Percentiles rank a stretch among this genome's conserved stretches.
phyloP scores from a whole-genome alignment of 2,113 vertebrate genomes.

The Carollia perspicillata region DNA sequence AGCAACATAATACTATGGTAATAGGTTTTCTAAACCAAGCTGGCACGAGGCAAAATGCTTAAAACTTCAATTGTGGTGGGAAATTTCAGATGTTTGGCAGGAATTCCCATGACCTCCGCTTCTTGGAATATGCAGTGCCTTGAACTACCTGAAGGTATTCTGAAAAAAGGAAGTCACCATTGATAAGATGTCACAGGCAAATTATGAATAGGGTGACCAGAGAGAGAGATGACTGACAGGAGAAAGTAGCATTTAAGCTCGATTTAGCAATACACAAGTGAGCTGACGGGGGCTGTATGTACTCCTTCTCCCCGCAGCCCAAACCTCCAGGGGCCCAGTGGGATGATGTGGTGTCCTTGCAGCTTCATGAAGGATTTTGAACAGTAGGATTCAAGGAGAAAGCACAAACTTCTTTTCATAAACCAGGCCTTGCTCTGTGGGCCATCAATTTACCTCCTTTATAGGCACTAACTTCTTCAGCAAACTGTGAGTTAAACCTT shows the following conservation, averaged over 20 bases:
- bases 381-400: neutral
- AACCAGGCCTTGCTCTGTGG: neutral
- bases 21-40: neutral
- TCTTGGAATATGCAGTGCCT: neutral
- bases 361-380: neutral
- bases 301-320: fast-evolving
- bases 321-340: neutral
- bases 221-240: neutral
- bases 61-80: neutral
- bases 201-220: neutral
- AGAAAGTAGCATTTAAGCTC: neutral
- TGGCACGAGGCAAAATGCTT: neutral
- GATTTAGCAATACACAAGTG: neutral
- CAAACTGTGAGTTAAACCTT: neutral
- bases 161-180: neutral
- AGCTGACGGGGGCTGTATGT: neutral
- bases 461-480: conserved; percentile 5
- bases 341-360: neutral
- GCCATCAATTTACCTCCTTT: neutral
- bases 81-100: neutral
- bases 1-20: neutral
- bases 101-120: neutral
- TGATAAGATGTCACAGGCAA: neutral
- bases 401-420: neutral
- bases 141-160: neutral